phyloP scores from a whole-genome alignment of 1,140 invertebrate species.

The Berghia stephanieae region DNA sequence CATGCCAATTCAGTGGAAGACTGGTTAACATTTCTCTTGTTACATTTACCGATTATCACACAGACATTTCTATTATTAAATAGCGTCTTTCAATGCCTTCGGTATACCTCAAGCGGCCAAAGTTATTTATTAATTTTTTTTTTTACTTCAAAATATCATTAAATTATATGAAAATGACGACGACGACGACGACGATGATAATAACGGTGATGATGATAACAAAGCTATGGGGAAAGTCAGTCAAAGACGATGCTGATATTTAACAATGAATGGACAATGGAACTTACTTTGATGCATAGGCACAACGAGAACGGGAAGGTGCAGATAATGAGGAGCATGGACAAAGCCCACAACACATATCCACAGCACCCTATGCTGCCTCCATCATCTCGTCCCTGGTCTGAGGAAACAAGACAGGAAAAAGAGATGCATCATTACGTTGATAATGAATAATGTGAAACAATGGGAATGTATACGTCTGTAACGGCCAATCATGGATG shows the following conservation, averaged over 20 bases:
- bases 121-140: not conserved
- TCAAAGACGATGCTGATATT: not conserved
- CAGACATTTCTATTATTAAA: not conserved
- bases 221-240: not conserved
- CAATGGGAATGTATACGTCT: too few relatives aligned
- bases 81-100: not conserved
- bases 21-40: not conserved
- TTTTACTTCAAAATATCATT: not conserved
- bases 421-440: too few relatives aligned
- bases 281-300: slow-evolving; percentile 91
- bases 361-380: slow-evolving; percentile 79
- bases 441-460: too few relatives aligned
- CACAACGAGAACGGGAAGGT: slow-evolving; percentile 95
- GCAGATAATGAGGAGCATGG: slow-evolving; percentile 85
- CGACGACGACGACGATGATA: slow-evolving; percentile 1
- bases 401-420: too few relatives aligned
- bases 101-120: not conserved
- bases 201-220: not conserved
- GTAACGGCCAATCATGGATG: too few relatives aligned
- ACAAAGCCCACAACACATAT: slow-evolving; percentile 83
- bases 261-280: not conserved
- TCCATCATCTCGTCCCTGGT: slow-evolving; percentile 34
- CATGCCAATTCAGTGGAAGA: not conserved
- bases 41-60: not conserved
- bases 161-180: not conserved